phyloP scores from a whole-genome alignment of 2,888 invertebrate genomes.

The Drosophila ezoana region DNA sequence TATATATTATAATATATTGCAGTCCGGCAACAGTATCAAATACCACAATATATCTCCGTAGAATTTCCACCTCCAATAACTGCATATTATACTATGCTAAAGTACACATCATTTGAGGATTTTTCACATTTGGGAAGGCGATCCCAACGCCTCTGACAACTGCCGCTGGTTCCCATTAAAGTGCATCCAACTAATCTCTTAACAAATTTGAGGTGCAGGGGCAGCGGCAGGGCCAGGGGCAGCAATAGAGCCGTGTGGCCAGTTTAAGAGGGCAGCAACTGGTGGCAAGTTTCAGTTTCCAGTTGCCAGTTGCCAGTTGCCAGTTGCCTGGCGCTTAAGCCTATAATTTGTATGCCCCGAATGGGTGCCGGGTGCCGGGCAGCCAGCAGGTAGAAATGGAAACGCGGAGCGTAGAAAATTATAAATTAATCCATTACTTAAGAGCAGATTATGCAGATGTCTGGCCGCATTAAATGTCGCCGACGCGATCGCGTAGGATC shows the following conservation, averaged over 20 bases:
- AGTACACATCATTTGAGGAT: not conserved
- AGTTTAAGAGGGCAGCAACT: not conserved
- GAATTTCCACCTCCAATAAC: too few species aligned
- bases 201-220: slow-evolving; percentile 58
- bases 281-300: not conserved
- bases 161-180: slow-evolving; percentile 46
- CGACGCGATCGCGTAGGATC: slow-evolving; percentile 34
- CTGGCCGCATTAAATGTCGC: slow-evolving; percentile 67
- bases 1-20: too few species aligned
- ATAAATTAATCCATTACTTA: slow-evolving; percentile 80
- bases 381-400: slow-evolving; percentile 39
- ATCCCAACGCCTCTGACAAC: not conserved
- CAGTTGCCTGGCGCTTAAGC: slow-evolving; percentile 47
- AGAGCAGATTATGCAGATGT: slow-evolving; percentile 73
- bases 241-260: not conserved
- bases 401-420: slow-evolving; percentile 59
- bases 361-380: slow-evolving; percentile 3
- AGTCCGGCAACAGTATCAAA: too few species aligned
- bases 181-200: slow-evolving; percentile 56
- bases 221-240: not conserved
- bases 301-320: not conserved
- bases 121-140: not conserved
- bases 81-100: not conserved
- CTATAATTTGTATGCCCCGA: slow-evolving; percentile 54
- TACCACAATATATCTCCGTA: too few species aligned